Conservation (phyloP, 2,888 invertebrate genomes). For the Sacculina carcini region DNA sequence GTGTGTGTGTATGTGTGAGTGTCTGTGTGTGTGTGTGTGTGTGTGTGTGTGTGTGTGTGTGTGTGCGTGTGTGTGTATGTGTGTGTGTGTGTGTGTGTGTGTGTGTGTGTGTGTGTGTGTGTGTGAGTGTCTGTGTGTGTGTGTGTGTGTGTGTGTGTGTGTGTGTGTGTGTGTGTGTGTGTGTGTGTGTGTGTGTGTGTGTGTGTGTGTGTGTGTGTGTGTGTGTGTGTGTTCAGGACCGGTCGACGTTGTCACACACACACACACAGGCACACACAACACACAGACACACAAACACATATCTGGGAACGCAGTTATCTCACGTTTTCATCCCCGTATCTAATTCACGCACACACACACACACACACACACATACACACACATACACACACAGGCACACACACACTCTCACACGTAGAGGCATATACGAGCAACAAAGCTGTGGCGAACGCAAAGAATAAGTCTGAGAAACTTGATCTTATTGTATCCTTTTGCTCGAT, state of each 20-base stretch:
- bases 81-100: not conserved
- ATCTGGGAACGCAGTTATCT: too few relatives aligned
- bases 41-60: not conserved
- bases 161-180: not conserved
- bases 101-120: not conserved
- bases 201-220: not conserved
- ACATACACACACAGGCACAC: not conserved
- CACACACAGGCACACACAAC: too few relatives aligned
- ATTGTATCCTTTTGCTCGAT: too few relatives aligned
- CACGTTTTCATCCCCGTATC: too few relatives aligned
- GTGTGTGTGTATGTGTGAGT: not conserved
- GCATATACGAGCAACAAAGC: too few relatives aligned
- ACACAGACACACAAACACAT: too few relatives aligned
- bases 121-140: not conserved
- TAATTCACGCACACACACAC: slow-evolving; percentile 5
- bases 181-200: not conserved
- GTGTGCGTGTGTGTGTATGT: not conserved
- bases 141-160: not conserved
- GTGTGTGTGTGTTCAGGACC: not conserved
- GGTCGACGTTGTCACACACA: too few relatives aligned
- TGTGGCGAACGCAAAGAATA: too few relatives aligned
- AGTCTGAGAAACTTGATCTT: too few relatives aligned
- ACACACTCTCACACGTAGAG: not conserved
- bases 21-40: not conserved
- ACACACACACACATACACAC: slow-evolving; percentile 9